A percentile compares a stretch with the other conserved stretches of the same genome.
These are phyloP conservation scores for Machimus atricapillus DNA, from an alignment of 2,888 invertebrate genomes.

Conservation along the genomic window DNA sequence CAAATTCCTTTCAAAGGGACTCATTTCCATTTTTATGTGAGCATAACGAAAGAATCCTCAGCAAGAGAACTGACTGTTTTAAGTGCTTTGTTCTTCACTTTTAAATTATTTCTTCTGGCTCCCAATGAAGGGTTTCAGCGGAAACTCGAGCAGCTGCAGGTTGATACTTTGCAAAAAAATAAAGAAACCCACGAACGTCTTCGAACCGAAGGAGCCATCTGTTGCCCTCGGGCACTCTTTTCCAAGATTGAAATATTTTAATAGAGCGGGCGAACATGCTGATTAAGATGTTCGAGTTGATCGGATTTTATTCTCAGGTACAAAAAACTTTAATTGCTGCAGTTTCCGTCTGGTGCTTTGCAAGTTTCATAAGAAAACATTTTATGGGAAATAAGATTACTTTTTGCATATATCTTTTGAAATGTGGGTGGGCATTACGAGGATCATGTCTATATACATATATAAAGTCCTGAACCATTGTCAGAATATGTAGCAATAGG, in stretches of 20 bases:
- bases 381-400: neutral
- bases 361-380: neutral
- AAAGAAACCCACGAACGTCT: neutral
- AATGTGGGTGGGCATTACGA: neutral
- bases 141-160: conserved; percentile 32
- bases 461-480: too few species aligned
- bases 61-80: neutral
- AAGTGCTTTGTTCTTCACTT: conserved; percentile 3
- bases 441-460: neutral
- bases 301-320: neutral
- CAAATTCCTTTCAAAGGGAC: neutral
- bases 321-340: neutral
- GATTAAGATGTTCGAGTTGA: neutral
- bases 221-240: neutral
- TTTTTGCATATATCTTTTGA: neutral
- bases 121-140: neutral
- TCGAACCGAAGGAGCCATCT: neutral
- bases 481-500: too few species aligned
- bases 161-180: conserved; percentile 7
- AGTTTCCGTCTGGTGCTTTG: neutral
- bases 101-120: conserved; percentile 14
- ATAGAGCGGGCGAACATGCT: neutral
- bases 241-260: neutral
- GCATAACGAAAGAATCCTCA: neutral
- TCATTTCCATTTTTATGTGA: neutral